Evolutionary conservation across 1,140 invertebrate genomes (phyloP).

Genomic region (Amyelois transitella): DNA sequence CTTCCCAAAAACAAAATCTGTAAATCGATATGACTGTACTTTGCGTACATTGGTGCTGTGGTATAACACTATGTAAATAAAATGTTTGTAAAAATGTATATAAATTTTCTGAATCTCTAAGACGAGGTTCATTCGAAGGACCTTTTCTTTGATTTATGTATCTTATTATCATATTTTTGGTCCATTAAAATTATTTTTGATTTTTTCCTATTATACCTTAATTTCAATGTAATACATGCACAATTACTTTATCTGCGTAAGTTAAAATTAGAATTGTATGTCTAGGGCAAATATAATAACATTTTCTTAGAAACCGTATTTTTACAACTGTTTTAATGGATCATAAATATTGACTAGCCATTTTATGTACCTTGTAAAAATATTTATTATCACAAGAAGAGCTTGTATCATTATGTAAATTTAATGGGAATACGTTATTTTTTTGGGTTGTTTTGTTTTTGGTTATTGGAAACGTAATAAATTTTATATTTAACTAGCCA

Average conservation of each 20-base stretch:
- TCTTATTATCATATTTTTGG: neutral
- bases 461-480: neutral
- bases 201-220: no score
- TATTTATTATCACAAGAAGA: neutral
- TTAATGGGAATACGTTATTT: neutral
- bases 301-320: no score
- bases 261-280: no score
- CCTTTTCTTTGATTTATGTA: neutral
- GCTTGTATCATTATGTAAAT: neutral
- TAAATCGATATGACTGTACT: neutral
- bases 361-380: neutral
- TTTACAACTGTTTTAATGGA: neutral
- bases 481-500: neutral
- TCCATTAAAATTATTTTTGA: neutral
- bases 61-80: slow-evolving; percentile 4
- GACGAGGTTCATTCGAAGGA: no score
- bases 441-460: neutral
- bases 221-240: no score
- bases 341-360: neutral
- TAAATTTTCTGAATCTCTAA: neutral
- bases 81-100: slow-evolving; percentile 2
- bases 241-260: no score
- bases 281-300: no score
- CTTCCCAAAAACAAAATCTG: no score
- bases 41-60: neutral